A percentile compares a stretch with the other conserved stretches of the same genome.
Conservation (phyloP, 37 sponge, comb jelly and placozoan species). For the Eunapius fragilis region DNA sequence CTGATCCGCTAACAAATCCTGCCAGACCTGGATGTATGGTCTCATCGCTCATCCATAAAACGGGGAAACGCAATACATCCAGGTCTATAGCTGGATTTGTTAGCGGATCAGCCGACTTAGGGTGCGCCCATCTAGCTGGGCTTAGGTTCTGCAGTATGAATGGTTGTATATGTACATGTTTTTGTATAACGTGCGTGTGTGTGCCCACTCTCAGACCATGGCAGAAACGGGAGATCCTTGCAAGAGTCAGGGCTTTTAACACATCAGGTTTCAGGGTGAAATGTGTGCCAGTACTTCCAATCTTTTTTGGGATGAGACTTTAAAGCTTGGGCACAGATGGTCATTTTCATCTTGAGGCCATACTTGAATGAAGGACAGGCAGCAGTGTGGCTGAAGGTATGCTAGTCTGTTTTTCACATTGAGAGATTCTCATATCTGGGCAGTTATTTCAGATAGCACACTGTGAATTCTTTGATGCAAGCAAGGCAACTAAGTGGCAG, state of each 20-base stretch:
- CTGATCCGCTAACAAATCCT: too few species aligned
- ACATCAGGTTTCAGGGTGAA: constrained; percentile 32
- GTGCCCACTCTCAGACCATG: background rate
- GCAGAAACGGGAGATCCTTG: constrained; percentile 35
- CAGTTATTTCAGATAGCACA: constrained; percentile 35
- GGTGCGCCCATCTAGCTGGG: too few species aligned
- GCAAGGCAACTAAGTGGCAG: background rate
- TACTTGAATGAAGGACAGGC: background rate
- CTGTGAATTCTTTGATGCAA: background rate
- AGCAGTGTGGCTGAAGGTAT: constrained; percentile 23
- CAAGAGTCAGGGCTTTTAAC: constrained; percentile 24
- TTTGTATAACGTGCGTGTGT: too few species aligned
- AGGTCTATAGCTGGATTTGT: too few species aligned
- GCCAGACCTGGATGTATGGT: too few species aligned
- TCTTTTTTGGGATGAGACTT: constrained; percentile 63
- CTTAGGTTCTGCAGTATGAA: too few species aligned
- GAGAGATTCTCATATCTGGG: background rate
- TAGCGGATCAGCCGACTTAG: too few species aligned
- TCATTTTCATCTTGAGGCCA: constrained; percentile 17
- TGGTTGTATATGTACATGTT: too few species aligned
- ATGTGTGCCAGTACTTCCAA: constrained; percentile 16
- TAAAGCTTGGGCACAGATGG: constrained; percentile 41
- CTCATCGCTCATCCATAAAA: too few species aligned
- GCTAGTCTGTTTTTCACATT: background rate
- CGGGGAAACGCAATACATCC: too few species aligned